A percentile compares a stretch with the other conserved stretches of the same genome.
Conservation (phyloP, 1,140 invertebrate species). For the Rhagoletis pomonella region DNA sequence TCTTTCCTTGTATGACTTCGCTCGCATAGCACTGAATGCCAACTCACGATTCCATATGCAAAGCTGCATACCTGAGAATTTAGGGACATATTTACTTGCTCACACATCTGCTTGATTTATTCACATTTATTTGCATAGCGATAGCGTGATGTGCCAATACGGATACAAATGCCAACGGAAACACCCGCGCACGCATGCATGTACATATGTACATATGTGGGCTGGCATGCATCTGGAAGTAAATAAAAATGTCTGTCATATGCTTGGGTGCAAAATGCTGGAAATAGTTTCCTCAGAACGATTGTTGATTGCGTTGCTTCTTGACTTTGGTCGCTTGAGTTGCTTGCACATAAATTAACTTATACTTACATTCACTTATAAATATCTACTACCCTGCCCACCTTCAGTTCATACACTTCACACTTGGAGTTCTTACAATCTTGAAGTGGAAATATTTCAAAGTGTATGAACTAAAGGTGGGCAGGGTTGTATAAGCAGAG, state of each 20-base stretch:
- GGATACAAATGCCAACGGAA: not conserved
- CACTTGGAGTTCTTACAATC: too few species aligned
- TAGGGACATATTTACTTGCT: not conserved
- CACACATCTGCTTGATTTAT: not conserved
- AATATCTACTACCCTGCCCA: too few species aligned
- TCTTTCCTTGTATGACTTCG: not conserved
- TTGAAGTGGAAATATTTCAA: too few species aligned
- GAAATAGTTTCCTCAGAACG: not conserved
- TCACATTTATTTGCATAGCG: constrained; percentile 34
- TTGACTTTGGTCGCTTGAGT: not conserved
- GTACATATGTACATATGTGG: not conserved
- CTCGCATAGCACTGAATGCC: not conserved
- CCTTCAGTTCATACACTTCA: too few species aligned
- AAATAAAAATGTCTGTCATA: not conserved
- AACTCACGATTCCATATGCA: not conserved
- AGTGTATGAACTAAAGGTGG: too few species aligned
- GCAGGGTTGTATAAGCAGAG: too few species aligned
- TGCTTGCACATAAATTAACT: too few species aligned
- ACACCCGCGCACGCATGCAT: too few species aligned
- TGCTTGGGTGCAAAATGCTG: constrained; percentile 22
- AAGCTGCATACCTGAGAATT: not conserved
- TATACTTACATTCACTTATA: too few species aligned
- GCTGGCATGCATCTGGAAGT: not conserved
- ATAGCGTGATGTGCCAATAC: not conserved
- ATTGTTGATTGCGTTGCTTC: constrained; percentile 6